Evolutionary conservation across 2,797 vertebrate species (phyloP).

Genomic region (Micromesistius poutassou): DNA sequence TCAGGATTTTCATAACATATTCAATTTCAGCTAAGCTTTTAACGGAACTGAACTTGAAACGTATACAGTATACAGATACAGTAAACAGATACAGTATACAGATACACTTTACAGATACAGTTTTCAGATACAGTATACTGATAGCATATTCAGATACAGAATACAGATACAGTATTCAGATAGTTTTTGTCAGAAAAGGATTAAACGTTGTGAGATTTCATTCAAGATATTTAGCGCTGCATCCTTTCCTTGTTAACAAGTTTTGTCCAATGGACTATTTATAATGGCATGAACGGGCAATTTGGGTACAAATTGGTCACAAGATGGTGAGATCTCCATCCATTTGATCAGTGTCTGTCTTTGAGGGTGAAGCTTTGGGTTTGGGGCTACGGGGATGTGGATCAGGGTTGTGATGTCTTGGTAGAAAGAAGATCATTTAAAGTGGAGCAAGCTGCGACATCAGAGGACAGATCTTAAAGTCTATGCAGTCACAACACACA

Average conservation of each 20-base stretch:
- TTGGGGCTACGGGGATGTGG: not conserved
- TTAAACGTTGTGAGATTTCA: not conserved
- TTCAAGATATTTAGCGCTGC: not conserved
- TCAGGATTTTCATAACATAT: not conserved
- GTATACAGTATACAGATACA: no score
- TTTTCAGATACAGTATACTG: not conserved
- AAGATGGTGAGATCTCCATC: not conserved
- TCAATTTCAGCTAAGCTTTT: not conserved
- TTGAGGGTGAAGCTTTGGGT: not conserved
- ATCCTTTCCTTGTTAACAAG: not conserved
- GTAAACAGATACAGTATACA: no score
- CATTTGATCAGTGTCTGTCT: not conserved
- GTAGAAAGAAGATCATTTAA: not conserved
- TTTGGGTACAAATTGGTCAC: not conserved
- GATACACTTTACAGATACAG: not conserved
- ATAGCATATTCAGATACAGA: not conserved
- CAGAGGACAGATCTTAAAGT: not conserved
- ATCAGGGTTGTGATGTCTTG: not conserved
- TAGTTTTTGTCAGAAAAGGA: not conserved
- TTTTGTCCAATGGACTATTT: not conserved
- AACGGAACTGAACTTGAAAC: no score
- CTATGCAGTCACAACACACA: not conserved
- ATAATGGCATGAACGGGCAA: not conserved
- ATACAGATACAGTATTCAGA: not conserved
- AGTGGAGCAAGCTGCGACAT: not conserved